Percentiles rank a stretch among this genome's conserved stretches.
These are phyloP conservation scores for Nannobrachium achirus DNA, from an alignment of 2,113 vertebrate genomes.

Conservation along the genomic window DNA sequence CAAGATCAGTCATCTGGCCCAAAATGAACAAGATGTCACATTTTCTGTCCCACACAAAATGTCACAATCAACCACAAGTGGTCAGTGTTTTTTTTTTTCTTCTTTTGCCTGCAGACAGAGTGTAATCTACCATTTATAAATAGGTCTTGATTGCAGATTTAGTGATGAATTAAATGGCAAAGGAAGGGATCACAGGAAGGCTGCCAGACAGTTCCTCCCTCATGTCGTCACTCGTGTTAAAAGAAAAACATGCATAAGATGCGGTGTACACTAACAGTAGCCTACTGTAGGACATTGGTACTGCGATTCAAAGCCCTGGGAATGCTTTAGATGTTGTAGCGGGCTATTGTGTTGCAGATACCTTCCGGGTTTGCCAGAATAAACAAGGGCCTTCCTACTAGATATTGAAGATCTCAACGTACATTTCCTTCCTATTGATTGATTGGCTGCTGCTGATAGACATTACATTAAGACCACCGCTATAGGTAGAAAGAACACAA, in stretches of 20 bases:
- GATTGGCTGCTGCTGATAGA: background rate
- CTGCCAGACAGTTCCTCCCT: background rate
- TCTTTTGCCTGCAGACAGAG: too few relatives aligned
- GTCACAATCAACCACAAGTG: too few relatives aligned
- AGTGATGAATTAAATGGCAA: constrained; percentile 14
- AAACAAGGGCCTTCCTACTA: constrained; percentile 17
- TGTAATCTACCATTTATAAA: background rate
- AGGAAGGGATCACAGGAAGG: background rate
- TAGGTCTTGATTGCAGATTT: constrained; percentile 2
- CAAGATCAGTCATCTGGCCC: constrained; percentile 17
- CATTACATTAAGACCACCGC: constrained; percentile 1
- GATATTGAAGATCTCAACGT: background rate
- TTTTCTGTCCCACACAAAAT: constrained; percentile 6
- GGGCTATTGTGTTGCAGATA: background rate
- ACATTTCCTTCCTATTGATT: constrained; percentile 6
- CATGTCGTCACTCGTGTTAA: too few relatives aligned
- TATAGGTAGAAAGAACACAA: constrained; percentile 12
- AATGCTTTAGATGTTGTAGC: too few relatives aligned
- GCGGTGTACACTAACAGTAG: background rate
- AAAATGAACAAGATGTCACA: constrained; percentile 16
- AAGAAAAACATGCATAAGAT: background rate
- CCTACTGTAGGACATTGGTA: background rate
- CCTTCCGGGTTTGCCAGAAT: background rate
- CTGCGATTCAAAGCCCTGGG: too few relatives aligned
- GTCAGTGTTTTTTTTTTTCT: too few relatives aligned